Percentiles rank a stretch among this genome's conserved stretches.
Evolutionary conservation across 2,888 invertebrate species (phyloP).

Genomic region (Morpho deidamia): DNA sequence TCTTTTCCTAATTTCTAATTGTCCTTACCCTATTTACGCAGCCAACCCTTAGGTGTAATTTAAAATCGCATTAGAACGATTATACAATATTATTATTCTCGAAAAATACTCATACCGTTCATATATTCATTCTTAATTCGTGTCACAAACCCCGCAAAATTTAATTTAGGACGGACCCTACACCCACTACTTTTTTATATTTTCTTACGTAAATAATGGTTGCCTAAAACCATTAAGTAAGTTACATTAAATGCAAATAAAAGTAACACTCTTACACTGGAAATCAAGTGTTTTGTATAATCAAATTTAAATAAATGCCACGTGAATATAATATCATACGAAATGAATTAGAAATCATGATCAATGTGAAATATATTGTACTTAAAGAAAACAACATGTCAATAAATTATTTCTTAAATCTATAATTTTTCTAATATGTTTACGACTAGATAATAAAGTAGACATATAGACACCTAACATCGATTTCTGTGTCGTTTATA

Average conservation of each 20-base stretch:
- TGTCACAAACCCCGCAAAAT: constrained; percentile 23
- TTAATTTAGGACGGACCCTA: constrained; percentile 30
- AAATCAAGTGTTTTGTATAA: neutral
- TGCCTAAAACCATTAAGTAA: neutral
- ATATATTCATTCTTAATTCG: constrained; percentile 19
- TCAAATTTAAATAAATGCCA: constrained; percentile 15
- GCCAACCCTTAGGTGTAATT: constrained; percentile 7
- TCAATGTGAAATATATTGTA: neutral
- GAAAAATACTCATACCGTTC: constrained; percentile 13
- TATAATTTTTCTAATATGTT: neutral
- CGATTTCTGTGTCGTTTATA: neutral
- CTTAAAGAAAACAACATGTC: neutral
- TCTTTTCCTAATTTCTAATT: too few relatives aligned
- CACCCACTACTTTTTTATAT: constrained; percentile 20
- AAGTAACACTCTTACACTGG: constrained; percentile 10
- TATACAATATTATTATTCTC: constrained; percentile 1
- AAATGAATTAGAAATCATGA: neutral
- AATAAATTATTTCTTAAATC: constrained; percentile 2
- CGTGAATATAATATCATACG: neutral
- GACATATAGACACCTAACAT: constrained; percentile 17
- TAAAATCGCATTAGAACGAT: neutral
- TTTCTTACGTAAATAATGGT: constrained; percentile 7
- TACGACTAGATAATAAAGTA: constrained; percentile 17
- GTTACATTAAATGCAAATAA: constrained; percentile 8
- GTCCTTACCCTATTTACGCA: neutral